Evolutionary conservation across 2,797 vertebrate species (phyloP).

Genomic region (Spinibarbus caldwelli): DNA sequence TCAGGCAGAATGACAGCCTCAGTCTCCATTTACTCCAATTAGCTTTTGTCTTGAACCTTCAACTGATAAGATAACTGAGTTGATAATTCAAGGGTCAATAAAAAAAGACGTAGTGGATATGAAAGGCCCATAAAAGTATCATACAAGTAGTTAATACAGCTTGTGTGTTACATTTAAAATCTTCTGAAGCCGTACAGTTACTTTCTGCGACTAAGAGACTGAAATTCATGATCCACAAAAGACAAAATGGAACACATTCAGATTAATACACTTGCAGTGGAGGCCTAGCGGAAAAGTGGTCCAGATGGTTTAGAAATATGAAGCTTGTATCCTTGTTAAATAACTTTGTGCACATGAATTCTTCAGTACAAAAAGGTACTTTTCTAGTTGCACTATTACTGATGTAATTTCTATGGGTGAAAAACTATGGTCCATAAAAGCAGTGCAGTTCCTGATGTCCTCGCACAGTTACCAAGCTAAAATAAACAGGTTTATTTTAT

Average conservation of each 20-base stretch:
- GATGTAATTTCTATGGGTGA: not conserved
- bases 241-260: not conserved
- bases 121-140: not conserved
- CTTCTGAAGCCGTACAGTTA: not conserved
- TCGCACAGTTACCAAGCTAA: not conserved
- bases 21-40: slow-evolving; percentile 9
- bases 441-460: not conserved
- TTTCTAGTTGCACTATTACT: not conserved
- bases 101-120: not conserved
- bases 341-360: not conserved
- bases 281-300: not conserved
- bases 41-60: not conserved
- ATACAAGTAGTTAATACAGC: not conserved
- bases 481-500: slow-evolving; percentile 1
- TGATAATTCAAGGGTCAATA: not conserved
- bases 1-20: slow-evolving; percentile 17
- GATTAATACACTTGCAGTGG: not conserved
- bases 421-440: not conserved
- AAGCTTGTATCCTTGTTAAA: not conserved
- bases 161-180: not conserved
- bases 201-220: not conserved
- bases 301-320: not conserved
- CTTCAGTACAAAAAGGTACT: not conserved
- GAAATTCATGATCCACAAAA: not conserved
- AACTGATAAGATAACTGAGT: not conserved